These are phyloP conservation scores for Campylomormyrus numenius DNA, from an alignment of 2,113 vertebrate species.

Conservation along the genomic window DNA sequence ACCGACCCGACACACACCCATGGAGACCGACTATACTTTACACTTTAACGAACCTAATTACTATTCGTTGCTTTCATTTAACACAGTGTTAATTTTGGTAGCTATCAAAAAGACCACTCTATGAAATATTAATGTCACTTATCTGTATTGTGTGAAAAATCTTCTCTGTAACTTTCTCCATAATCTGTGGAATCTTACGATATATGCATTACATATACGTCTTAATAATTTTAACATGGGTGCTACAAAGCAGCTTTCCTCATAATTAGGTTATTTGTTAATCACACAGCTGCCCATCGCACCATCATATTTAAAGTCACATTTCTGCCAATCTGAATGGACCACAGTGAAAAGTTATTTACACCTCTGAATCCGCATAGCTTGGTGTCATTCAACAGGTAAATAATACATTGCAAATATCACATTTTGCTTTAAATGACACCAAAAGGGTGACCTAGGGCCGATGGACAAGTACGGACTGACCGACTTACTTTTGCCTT, in stretches of 20 bases:
- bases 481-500: slow-evolving; percentile 29
- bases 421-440: background rate
- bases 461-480: background rate
- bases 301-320: background rate
- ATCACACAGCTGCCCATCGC: background rate
- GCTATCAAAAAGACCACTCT: background rate
- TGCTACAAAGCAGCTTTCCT: background rate
- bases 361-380: background rate
- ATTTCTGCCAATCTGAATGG: background rate
- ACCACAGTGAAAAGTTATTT: background rate
- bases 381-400: background rate
- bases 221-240: background rate
- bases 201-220: background rate
- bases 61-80: background rate
- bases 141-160: background rate
- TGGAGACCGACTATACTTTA: background rate
- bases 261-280: background rate
- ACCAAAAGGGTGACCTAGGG: background rate
- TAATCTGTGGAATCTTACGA: background rate
- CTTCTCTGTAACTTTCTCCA: background rate
- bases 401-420: background rate
- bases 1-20: background rate
- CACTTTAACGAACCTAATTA: background rate
- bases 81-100: background rate
- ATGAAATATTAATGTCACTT: background rate